Conservation (phyloP, 2,888 invertebrate genomes). For the Marronus borbonicus region DNA sequence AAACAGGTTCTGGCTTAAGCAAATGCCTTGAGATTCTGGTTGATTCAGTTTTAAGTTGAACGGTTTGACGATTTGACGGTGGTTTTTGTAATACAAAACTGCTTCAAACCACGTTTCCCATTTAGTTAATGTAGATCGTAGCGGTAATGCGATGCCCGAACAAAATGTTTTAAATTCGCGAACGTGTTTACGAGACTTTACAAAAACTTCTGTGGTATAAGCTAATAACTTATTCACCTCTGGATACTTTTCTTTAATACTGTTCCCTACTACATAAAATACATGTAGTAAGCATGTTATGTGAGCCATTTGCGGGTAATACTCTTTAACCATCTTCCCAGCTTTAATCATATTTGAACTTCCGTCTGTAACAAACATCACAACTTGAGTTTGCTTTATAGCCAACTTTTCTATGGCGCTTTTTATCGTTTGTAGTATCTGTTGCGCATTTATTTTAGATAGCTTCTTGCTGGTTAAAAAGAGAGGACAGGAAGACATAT, state of each 20-base stretch:
- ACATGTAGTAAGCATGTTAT: background rate
- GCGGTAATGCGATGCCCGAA: background rate
- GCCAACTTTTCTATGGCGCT: background rate
- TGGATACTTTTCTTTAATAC: too few species aligned
- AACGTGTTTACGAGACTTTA: too few species aligned
- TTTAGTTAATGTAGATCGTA: background rate
- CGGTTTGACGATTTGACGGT: background rate
- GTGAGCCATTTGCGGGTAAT: background rate
- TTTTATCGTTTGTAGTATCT: background rate
- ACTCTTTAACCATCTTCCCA: background rate
- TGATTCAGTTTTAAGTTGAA: background rate
- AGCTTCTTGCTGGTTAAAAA: slow-evolving; percentile 3
- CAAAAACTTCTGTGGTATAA: too few species aligned
- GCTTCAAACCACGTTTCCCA: slow-evolving; percentile 4
- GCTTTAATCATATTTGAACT: background rate
- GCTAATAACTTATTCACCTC: too few species aligned
- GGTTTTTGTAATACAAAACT: background rate
- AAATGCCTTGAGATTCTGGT: background rate
- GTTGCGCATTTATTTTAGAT: background rate
- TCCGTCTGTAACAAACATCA: slow-evolving; percentile 1
- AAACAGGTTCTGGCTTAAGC: background rate
- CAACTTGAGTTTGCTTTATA: background rate
- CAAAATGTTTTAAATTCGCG: too few species aligned
- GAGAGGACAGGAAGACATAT: background rate
- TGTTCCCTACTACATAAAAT: too few species aligned